These are phyloP conservation scores for Eledona agricola DNA, from an alignment of 2,888 invertebrate genomes.

Conservation along the genomic window DNA sequence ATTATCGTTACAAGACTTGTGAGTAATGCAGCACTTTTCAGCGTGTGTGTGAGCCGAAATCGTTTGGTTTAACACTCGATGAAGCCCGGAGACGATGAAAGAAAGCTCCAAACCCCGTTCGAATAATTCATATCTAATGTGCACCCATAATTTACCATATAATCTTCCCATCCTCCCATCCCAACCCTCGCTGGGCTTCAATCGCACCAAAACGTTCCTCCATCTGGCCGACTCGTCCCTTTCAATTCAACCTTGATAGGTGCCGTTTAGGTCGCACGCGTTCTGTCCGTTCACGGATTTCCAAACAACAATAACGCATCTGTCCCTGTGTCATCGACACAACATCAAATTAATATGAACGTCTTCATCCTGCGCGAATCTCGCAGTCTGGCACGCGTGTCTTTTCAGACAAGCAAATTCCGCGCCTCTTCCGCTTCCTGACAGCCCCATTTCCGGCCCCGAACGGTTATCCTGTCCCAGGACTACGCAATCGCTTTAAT, in stretches of 20 bases:
- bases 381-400: slow-evolving; percentile 53
- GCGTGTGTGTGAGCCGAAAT: no score
- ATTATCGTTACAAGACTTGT: slow-evolving; percentile 3
- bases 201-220: slow-evolving; percentile 4
- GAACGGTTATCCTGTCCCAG: slow-evolving; percentile 51
- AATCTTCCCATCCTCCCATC: slow-evolving; percentile 37
- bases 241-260: slow-evolving; percentile 45
- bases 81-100: no score
- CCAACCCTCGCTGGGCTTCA: background rate
- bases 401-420: slow-evolving; percentile 51
- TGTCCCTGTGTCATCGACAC: slow-evolving; percentile 37
- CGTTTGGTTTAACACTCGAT: no score
- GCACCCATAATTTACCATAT: slow-evolving; percentile 46
- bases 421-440: slow-evolving; percentile 56
- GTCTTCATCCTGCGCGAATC: no score
- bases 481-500: no score
- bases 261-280: slow-evolving; percentile 49
- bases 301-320: slow-evolving; percentile 42
- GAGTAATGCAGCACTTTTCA: no score
- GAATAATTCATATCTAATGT: slow-evolving; percentile 46
- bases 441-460: slow-evolving; percentile 57
- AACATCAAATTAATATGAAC: slow-evolving; percentile 15
- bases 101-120: slow-evolving; percentile 33
- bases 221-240: slow-evolving; percentile 36
- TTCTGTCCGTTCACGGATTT: slow-evolving; percentile 44